These are phyloP conservation scores for Iselma pallidipennis DNA, from an alignment of 2,888 invertebrate genomes.

Conservation along the genomic window DNA sequence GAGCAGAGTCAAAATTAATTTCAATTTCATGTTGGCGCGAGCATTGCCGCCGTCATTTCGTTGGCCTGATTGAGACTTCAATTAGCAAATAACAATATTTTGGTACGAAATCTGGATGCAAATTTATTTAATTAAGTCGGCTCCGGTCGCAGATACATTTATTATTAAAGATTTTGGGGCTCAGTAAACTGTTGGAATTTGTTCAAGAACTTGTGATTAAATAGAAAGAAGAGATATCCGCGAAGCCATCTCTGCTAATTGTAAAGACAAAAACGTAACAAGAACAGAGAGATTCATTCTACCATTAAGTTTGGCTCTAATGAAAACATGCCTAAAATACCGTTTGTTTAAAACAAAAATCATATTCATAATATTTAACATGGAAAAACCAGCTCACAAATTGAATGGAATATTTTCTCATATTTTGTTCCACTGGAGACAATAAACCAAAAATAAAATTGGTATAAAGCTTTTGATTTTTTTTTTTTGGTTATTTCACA, in stretches of 20 bases:
- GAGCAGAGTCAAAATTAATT: conserved; percentile 47
- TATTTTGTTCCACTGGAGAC: neutral
- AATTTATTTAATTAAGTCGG: conserved; percentile 44
- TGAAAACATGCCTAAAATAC: conserved; percentile 32
- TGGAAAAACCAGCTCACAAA: neutral
- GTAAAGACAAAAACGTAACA: conserved; percentile 29
- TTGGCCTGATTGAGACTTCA: conserved; percentile 40
- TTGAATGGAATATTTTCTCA: neutral
- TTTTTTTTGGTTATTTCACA: too few relatives aligned
- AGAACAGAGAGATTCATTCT: conserved; percentile 2
- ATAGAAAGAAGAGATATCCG: conserved; percentile 23
- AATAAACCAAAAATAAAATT: neutral
- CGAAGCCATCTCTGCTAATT: conserved; percentile 31
- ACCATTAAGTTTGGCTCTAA: conserved; percentile 30
- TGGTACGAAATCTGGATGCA: conserved; percentile 41
- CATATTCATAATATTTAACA: neutral
- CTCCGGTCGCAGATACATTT: conserved; percentile 18
- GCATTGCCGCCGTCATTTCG: conserved; percentile 30
- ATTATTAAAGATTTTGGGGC: conserved; percentile 18
- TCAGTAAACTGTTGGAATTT: conserved; percentile 19
- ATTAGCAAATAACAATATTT: conserved; percentile 51
- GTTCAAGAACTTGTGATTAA: conserved; percentile 24
- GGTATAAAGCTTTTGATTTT: too few relatives aligned
- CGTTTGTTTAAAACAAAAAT: neutral
- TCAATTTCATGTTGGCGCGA: conserved; percentile 42